Conservation (phyloP, 2,888 invertebrate species). For the Itoplectis maculator region DNA sequence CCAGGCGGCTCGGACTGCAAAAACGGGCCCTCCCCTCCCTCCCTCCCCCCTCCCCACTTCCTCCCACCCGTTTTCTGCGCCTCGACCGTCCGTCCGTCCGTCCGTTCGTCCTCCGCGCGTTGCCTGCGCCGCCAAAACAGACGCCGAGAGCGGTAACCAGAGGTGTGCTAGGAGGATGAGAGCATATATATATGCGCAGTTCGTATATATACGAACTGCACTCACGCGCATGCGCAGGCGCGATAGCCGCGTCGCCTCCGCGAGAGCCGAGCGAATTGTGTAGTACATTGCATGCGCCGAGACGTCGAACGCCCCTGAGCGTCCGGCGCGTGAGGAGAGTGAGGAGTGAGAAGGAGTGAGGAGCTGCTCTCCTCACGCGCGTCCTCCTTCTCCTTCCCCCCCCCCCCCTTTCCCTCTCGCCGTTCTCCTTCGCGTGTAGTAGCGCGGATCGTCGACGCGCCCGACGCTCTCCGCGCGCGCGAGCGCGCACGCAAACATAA, state of each 20-base stretch:
- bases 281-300: constrained; percentile 36
- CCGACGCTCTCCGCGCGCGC: constrained; percentile 34
- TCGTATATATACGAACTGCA: constrained; percentile 7
- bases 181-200: constrained; percentile 33
- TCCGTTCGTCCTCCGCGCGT: constrained; percentile 20
- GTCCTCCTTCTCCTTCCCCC: no score
- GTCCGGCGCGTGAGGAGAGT: background rate
- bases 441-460: no score
- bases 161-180: constrained; percentile 56
- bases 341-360: no score
- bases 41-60: constrained; percentile 40
- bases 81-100: background rate
- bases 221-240: no score
- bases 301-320: constrained; percentile 53
- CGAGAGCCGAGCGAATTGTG: no score
- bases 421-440: no score
- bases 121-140: constrained; percentile 46
- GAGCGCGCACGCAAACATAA: constrained; percentile 77
- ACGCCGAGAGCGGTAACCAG: constrained; percentile 33
- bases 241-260: no score
- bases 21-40: constrained; percentile 23
- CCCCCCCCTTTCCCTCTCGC: constrained; percentile 38
- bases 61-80: constrained; percentile 27
- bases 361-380: no score
- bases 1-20: constrained; percentile 25